These are phyloP conservation scores for Doris montereyensis DNA, from an alignment of 2,888 invertebrate genomes.

Conservation along the genomic window DNA sequence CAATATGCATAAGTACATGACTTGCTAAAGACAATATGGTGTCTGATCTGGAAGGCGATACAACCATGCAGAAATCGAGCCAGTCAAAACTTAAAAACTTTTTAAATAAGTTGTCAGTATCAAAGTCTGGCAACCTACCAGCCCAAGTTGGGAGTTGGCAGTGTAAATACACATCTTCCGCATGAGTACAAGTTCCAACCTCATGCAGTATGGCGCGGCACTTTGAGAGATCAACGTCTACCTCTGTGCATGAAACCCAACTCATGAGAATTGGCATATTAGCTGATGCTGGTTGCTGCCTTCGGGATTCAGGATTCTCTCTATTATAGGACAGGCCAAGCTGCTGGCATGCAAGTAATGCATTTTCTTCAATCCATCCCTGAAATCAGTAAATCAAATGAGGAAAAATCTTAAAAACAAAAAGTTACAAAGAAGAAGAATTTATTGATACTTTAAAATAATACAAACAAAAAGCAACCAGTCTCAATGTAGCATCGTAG, in stretches of 20 bases:
- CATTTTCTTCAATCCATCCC: constrained; percentile 92
- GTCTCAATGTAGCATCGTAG: no score
- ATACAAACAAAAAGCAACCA: no score
- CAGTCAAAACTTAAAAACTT: no score
- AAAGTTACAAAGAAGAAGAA: background rate
- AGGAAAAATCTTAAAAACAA: background rate
- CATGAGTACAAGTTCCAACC: constrained; percentile 63
- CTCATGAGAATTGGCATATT: constrained; percentile 76
- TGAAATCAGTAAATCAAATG: constrained; percentile 70
- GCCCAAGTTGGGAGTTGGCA: constrained; percentile 73
- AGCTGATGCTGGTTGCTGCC: constrained; percentile 82
- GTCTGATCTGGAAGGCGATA: no score
- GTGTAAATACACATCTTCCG: constrained; percentile 68
- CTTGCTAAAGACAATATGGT: no score
- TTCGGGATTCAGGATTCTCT: constrained; percentile 89
- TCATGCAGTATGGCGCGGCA: constrained; percentile 87
- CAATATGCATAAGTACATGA: no score
- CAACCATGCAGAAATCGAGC: no score
- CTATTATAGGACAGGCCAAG: constrained; percentile 93
- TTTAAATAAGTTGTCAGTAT: background rate
- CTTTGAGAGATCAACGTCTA: constrained; percentile 90
- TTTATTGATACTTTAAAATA: no score
- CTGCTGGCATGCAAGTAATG: constrained; percentile 95
- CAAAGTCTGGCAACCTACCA: constrained; percentile 63
- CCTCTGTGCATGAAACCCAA: constrained; percentile 91